Evolutionary conservation across 2,113 vertebrate genomes (phyloP), one percentile per base, ranked within the genome.

Genomic region (Chrysemys picta): DNA sequence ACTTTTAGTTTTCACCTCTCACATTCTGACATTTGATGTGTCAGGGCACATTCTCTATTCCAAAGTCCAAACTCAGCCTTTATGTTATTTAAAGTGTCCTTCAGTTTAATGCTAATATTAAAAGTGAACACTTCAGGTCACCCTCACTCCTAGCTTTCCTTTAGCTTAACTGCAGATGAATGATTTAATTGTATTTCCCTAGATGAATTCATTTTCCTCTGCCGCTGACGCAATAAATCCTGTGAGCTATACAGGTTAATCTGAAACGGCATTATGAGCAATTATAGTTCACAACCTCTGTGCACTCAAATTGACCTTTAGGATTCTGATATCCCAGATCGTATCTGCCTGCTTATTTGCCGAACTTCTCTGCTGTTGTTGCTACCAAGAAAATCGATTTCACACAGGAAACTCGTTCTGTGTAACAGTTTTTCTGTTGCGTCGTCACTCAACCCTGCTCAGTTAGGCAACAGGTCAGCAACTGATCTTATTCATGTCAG

Each of bases 201-300:
- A 89, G 47, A 80, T 4, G 5, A 95, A 96, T 94, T 96, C 95
- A 94, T 97, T 94, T 93, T 94, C 79, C 91, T 85, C 89, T 42
- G 79, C 65, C 93, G 89, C 94, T 97, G 95, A 96, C 96, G 93
- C 94, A 94, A 94, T 75, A 97, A 97, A 94, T 92, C 92, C 90
- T 19, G 29, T 92, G 95, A 97, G 88, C 95, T 89, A 90, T 62
- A 86, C 94, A 95, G 95, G 94, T 97, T 97, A 97, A 96, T 92
- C 93, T 97, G 92, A 95, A 93, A 96, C 91, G 89, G 94, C 88
- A 96, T 97, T 96, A 97, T 91, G 93, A 94, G 80, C 94, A 95
- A 94, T 93, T 97, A 92, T 87, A 93, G 96, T 97, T 97, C 93
- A 96, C 94, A 95, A 90, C 96, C 96, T 92, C 93, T 19, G 69